phyloP scores from a whole-genome alignment of 2,797 vertebrate species.

The Lagorchestes hirsutus region DNA sequence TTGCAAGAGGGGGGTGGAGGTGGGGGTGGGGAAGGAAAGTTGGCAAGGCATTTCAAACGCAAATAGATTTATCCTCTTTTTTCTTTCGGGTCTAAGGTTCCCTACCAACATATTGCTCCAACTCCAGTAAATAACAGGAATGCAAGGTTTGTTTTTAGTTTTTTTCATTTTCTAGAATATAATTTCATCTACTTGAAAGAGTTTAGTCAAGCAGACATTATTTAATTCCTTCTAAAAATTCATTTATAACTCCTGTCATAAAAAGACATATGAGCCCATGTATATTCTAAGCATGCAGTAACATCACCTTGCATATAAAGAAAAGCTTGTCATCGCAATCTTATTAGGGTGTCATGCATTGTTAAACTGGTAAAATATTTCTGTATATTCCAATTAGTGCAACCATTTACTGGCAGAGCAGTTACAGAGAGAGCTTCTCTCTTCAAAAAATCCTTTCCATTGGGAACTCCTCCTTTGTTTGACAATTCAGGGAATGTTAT shows the following conservation, averaged over 20 bases:
- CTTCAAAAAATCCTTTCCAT: conserved; percentile 88
- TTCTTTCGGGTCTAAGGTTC: conserved; percentile 26
- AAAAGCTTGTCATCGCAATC: conserved; percentile 87
- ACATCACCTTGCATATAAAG: conserved; percentile 87
- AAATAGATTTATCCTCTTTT: conserved; percentile 58
- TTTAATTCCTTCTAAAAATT: conserved; percentile 70
- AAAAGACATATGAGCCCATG: conserved; percentile 58
- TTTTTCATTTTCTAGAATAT: conserved; percentile 49
- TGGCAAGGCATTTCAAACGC: conserved; percentile 64
- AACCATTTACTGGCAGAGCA: conserved; percentile 81
- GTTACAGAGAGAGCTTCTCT: conserved; percentile 85
- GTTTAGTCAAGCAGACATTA: conserved; percentile 53
- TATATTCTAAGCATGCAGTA: conserved; percentile 57
- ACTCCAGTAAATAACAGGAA: conserved; percentile 34
- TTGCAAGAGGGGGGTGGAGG: background rate
- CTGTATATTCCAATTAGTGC: conserved; percentile 88
- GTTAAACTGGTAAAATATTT: conserved; percentile 85
- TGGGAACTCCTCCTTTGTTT: conserved; percentile 89
- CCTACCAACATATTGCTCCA: conserved; percentile 39
- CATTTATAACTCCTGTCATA: conserved; percentile 66
- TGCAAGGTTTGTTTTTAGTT: conserved; percentile 37
- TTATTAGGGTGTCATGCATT: conserved; percentile 86
- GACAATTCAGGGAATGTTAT: conserved; percentile 91
- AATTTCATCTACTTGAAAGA: conserved; percentile 42
- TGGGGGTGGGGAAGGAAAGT: background rate